Evolutionary conservation across 1,140 invertebrate species (phyloP), one percentile per base, ranked within the genome.

Genomic region (Rhopalosiphum padi): DNA sequence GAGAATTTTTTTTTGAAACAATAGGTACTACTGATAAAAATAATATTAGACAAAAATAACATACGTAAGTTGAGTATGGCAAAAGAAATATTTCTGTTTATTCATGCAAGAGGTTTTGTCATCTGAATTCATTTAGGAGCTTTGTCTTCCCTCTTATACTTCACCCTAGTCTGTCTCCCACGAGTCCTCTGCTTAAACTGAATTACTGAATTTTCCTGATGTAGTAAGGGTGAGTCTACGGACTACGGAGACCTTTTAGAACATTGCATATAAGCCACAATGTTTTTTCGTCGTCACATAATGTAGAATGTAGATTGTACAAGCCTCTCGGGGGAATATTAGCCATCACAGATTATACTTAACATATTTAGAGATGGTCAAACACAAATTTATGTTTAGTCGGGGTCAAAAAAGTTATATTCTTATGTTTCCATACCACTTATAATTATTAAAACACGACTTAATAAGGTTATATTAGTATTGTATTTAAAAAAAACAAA

Each of bases 101-200:
- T 91, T 30, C 90, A 43, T n/a, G 60, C 53, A 46, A 68, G 55
- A 68, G 55, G 90, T 77, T 91, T 91, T 91, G 55, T 68, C 46
- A 55, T 86, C 82, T 93, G 91, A 93, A 93, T 93, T 93, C 30
- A 93, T 93, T 93, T 93, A 93, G 91, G n/a, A 85, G 91, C 91
- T 93, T 93, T 93, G 77, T 82, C 60, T 83, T 92, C 91, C 77
- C 91, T 83, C 51, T 21, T 22, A 30, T 43, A 90, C 53, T 60
- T 86, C 68, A 37, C 90, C 68, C 60, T 86, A n/a, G 82, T 55
- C 35, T 53, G 37, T 43, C 35, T 93, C 82, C 82, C 82, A 7
- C 25, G 82, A 85, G 91, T 41, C 91, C 46, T 92, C 25, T 25
- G 77, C 91, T 51, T 51, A 82, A 83, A 92, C 68, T 5, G 77